Conservation (phyloP, 1,140 invertebrate species). For the Linepithema humile region DNA sequence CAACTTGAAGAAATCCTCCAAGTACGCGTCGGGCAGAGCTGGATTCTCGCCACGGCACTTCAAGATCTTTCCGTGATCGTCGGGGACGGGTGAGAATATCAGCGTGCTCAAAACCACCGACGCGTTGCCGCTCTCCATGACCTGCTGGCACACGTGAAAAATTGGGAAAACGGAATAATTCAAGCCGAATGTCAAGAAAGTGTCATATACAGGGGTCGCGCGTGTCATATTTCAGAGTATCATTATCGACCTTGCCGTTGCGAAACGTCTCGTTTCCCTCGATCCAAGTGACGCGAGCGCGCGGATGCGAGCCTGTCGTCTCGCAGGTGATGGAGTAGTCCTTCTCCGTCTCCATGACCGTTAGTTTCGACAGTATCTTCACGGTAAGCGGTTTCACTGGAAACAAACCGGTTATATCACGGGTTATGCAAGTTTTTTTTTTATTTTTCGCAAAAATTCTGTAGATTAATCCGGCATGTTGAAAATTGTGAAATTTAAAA, state of each 20-base stretch:
- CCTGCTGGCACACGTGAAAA: slow-evolving; percentile 80
- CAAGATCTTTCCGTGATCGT: slow-evolving; percentile 92
- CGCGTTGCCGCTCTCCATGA: slow-evolving; percentile 87
- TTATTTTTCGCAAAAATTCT: background rate
- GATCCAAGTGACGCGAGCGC: slow-evolving; percentile 92
- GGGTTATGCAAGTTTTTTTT: background rate
- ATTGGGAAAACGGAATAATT: background rate
- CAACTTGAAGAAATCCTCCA: slow-evolving; percentile 92
- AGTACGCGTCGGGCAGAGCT: slow-evolving; percentile 87
- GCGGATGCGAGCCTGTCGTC: slow-evolving; percentile 92
- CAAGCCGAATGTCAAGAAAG: background rate
- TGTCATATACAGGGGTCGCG: background rate
- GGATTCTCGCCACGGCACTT: slow-evolving; percentile 95
- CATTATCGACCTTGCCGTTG: slow-evolving; percentile 88
- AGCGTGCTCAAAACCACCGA: slow-evolving; percentile 91
- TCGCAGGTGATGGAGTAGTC: slow-evolving; percentile 91
- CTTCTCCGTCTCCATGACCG: slow-evolving; percentile 91
- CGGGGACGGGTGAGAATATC: slow-evolving; percentile 91
- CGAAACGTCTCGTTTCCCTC: slow-evolving; percentile 90
- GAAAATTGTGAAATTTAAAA: background rate
- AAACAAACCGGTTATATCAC: slow-evolving; percentile 43
- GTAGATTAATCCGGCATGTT: background rate
- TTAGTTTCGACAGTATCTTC: slow-evolving; percentile 88
- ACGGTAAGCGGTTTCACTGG: slow-evolving; percentile 91
- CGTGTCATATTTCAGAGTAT: background rate